Conservation (phyloP, 1,140 invertebrate genomes). For the Drosophila sp. region DNA sequence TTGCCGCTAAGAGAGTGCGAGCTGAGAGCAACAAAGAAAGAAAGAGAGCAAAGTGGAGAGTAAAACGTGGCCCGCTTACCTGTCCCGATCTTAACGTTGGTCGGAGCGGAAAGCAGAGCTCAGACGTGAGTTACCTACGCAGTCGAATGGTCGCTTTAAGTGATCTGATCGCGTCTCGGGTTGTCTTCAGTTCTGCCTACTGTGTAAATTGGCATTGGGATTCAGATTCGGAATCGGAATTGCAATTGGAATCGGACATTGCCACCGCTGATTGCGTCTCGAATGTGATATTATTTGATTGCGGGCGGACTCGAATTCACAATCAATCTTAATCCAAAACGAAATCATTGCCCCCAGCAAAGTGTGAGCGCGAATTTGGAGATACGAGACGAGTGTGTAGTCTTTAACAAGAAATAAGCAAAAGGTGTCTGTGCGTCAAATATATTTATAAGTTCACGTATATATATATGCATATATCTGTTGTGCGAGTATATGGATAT, state of each 20-base stretch:
- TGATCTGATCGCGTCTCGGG: constrained; percentile 36
- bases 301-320: constrained; percentile 11
- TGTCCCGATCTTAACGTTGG: constrained; percentile 24
- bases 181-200: constrained; percentile 37
- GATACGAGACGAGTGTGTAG: background rate
- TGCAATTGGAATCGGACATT: constrained; percentile 28
- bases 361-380: constrained; percentile 18
- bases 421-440: constrained; percentile 12
- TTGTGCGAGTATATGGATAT: too few relatives aligned
- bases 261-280: constrained; percentile 14
- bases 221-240: constrained; percentile 15
- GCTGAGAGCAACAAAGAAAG: background rate
- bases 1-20: background rate
- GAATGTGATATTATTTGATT: constrained; percentile 23
- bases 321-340: background rate
- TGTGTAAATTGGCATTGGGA: constrained; percentile 40
- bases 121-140: constrained; percentile 72
- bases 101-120: constrained; percentile 12
- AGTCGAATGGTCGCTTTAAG: constrained; percentile 56
- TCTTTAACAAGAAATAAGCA: constrained; percentile 9
- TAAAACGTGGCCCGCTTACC: constrained; percentile 9
- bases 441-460: constrained; percentile 5
- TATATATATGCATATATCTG: background rate
- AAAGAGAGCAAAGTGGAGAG: background rate
- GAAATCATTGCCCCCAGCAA: background rate